Evolutionary conservation across 2,888 invertebrate genomes (phyloP), one percentile per base, ranked within the genome.

Genomic region (Teleogryllus oceanicus): DNA sequence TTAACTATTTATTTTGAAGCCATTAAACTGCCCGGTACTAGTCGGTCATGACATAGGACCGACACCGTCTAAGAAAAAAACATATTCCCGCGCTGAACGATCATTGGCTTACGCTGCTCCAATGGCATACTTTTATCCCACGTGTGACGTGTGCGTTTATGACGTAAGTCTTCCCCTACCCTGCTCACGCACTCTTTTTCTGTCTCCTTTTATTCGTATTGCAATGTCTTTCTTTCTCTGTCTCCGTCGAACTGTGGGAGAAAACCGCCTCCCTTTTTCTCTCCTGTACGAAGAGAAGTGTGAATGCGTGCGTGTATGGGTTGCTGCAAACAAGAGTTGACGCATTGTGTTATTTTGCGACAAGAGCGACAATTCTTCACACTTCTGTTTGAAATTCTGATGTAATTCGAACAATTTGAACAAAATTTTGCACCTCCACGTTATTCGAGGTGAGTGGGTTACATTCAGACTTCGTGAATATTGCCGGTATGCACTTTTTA

Each of bases 191-290:
- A 62, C 49, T 79, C 62, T 13, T 79, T 49, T 50, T 77, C 77
- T 50, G n/a, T 62, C n/a, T 62, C 16, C 62, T 62, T 62, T n/a
- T 13, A 18, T 62, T 62, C n/a, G 62, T 62, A 62, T 62, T 13
- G 62, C 16, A 62, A n/a, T 62, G 75, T 76, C 76, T 79, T 76
- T 79, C 79, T 76, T 76, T 76, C 79, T 76, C 79, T 77, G n/a
- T 51, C 74, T 74, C 16, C 13, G 13, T 1, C 49, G 18, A 75
- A 13, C 62, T 74, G 79, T n/a, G 79, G 76, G 79, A 62, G 62
- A 62, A 62, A 62, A 18, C 62, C n/a, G 62, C n/a, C 13, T 62
- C 62, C 37, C 37, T 62, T 62, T 62, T 62, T n/a, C n/a, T 62
- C n/a, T 62, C n/a, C 16, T 62, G 62, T 37, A 37, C 62, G n/a